Evolutionary conservation across 2,888 invertebrate species (phyloP).

Genomic region (Lithophane leautieri): DNA sequence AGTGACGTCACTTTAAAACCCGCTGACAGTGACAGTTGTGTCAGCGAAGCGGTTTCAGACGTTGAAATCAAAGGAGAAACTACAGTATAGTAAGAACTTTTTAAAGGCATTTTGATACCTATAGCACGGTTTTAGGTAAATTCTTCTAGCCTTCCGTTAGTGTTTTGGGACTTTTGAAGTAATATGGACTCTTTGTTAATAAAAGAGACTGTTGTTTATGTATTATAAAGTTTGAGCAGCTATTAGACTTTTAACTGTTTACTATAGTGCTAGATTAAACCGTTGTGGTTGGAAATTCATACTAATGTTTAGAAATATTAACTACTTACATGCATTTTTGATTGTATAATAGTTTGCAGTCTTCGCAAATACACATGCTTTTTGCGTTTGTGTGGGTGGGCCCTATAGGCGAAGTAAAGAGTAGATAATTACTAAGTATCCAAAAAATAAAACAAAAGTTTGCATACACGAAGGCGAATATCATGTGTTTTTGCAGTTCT

Average conservation of each 20-base stretch:
- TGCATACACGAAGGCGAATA: neutral
- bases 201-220: conserved; percentile 49
- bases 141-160: conserved; percentile 53
- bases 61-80: conserved; percentile 84
- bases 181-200: conserved; percentile 54
- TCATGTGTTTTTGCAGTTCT: neutral
- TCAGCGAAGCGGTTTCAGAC: conserved; percentile 86
- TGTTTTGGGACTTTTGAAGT: conserved; percentile 48
- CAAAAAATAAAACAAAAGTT: neutral
- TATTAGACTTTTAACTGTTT: conserved; percentile 43
- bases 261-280: conserved; percentile 40
- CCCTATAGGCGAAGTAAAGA: neutral
- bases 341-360: conserved; percentile 27
- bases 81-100: conserved; percentile 74
- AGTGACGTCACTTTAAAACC: conserved; percentile 87
- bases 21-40: conserved; percentile 86
- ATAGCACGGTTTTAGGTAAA: conserved; percentile 40
- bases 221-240: conserved; percentile 33
- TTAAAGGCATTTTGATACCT: conserved; percentile 61
- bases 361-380: neutral
- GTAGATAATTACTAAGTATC: neutral
- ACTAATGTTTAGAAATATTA: conserved; percentile 43
- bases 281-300: conserved; percentile 24
- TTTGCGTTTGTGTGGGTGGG: neutral
- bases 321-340: conserved; percentile 41